These are phyloP conservation scores for Ochropleura plecta DNA, from an alignment of 2,888 invertebrate genomes.

Conservation along the genomic window DNA sequence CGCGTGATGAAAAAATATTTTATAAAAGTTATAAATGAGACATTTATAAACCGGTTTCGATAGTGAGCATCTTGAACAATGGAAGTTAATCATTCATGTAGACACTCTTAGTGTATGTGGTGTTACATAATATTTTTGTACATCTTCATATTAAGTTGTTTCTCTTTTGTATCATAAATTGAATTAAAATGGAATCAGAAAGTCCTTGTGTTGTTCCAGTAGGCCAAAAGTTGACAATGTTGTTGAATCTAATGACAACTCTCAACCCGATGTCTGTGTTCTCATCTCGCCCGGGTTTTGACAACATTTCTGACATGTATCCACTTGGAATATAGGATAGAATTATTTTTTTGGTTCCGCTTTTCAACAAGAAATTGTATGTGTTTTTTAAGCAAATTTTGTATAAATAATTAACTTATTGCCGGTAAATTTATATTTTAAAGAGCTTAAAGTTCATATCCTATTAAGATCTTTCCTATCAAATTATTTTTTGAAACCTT, in stretches of 20 bases:
- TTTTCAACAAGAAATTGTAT: not conserved
- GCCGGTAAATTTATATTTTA: not conserved
- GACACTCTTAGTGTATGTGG: constrained; percentile 22
- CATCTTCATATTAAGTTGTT: not conserved
- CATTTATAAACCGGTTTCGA: constrained; percentile 55
- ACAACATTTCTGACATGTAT: not conserved
- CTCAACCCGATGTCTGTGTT: not conserved
- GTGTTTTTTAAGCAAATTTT: not conserved
- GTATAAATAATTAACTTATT: not conserved
- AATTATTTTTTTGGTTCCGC: not conserved
- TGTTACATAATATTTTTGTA: not conserved
- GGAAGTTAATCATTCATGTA: constrained; percentile 38
- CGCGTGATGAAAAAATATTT: constrained; percentile 29
- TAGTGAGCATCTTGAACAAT: constrained; percentile 50
- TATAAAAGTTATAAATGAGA: constrained; percentile 27
- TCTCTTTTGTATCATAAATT: not conserved
- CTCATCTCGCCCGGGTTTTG: not conserved
- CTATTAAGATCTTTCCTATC: no score
- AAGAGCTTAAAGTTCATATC: not conserved
- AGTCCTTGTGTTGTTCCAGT: constrained; percentile 5
- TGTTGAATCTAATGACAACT: constrained; percentile 17
- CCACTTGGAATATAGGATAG: not conserved
- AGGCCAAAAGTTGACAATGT: not conserved
- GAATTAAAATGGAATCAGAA: not conserved
- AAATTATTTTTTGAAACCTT: not conserved